Evolutionary conservation across 2,888 invertebrate species (phyloP), one percentile per base, ranked within the genome.

Genomic region (Acanthosoma haemorrhoidale): DNA sequence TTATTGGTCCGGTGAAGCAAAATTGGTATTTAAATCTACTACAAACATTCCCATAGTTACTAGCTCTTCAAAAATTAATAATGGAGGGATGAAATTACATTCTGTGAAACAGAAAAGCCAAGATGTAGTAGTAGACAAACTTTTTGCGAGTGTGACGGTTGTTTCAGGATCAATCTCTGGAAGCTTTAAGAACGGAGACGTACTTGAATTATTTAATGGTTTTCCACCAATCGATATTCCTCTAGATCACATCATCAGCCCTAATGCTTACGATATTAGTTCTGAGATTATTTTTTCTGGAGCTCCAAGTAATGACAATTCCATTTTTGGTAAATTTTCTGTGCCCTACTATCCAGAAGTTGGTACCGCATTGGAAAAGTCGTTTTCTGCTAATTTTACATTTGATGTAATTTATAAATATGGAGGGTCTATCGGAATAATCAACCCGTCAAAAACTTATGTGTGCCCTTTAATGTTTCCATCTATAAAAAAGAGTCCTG

Each of bases 381-480:
- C 36, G 32, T 43, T 67, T 18, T 34, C 43, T 58, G 75, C 73
- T 32, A 69, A 70, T 64, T 75, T 72, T 43, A 72, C 73, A 39
- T 39, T 74, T 21, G 68, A 71, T 18, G 68, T 73, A 32, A 61
- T 64, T 25, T 63, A 69, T 25, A 71, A 74, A 69, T 72, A 59
- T 25, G 67, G 70, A n/a, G 69, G 51, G 11, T 69, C 67, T 15
- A 66, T 74, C 15, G 67, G 41, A 11, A 71, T 72, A 13, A 63
- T 75, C 25, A 66, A 68, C 18, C 70, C 72, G 51, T 71, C 70
- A 21, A 73, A 71, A 58, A 71, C 70, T 2, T 74, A 74, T 39
- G 68, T 70, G 13, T 75, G 74, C 36, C 73, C 73, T 43, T 68
- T 70, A 6, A n/a, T 75, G 18, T 70, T 70, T 25, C 16, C 58